phyloP scores from a whole-genome alignment of 2,888 invertebrate genomes.

The Lochmaea capreae region DNA sequence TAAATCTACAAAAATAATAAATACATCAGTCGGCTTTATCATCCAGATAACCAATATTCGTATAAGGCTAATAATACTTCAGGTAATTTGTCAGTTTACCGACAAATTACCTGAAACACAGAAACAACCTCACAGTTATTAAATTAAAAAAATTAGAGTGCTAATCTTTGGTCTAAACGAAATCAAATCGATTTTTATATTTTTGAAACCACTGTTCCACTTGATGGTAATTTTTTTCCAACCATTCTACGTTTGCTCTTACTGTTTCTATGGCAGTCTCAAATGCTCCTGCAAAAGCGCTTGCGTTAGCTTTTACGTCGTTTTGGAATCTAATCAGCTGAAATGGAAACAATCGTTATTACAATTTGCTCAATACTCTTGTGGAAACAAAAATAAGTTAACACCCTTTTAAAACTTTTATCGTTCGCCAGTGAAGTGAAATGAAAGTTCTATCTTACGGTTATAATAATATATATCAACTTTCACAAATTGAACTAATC shows the following conservation, averaged over 20 bases:
- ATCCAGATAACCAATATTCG: background rate
- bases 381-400: background rate
- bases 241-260: conserved; percentile 70
- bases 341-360: conserved; percentile 29
- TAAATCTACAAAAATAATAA: conserved; percentile 6
- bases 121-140: background rate
- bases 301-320: conserved; percentile 63
- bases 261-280: conserved; percentile 69
- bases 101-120: background rate
- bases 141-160: background rate
- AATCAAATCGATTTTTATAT: conserved; percentile 53
- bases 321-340: conserved; percentile 64
- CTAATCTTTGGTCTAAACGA: conserved; percentile 4
- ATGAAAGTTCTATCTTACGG: too few relatives aligned
- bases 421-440: too few relatives aligned
- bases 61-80: background rate
- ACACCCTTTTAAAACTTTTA: too few relatives aligned
- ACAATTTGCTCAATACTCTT: background rate
- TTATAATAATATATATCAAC: too few relatives aligned
- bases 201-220: conserved; percentile 61
- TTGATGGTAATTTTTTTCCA: conserved; percentile 67
- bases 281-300: conserved; percentile 67
- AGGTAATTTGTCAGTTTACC: background rate
- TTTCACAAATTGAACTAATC: too few relatives aligned
- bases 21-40: conserved; percentile 3